Base-by-base conservation (phyloP, 2,888 invertebrate species). In the Tholera decimalis region DNA sequence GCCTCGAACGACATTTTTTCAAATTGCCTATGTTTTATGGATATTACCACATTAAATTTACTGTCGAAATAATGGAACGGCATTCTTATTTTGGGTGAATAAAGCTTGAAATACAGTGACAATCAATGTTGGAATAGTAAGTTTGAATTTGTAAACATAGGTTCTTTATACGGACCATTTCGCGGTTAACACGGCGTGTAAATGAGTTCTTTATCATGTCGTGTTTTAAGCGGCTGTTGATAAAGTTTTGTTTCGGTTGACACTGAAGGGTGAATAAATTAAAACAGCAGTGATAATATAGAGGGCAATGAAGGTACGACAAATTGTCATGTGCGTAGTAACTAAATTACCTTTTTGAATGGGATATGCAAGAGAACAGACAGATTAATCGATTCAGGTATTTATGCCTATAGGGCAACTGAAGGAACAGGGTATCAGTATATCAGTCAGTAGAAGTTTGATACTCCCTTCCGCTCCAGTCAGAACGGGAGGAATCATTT, bases 141-240 rank as follows among this genome's bases (percentile, higher is more conserved):
- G 77, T 68, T 62, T 75, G 72, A 76, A 53, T 69, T 85, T 80
- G 86, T 84, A 75, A 66, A 81, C 78, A 82, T 82, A 85, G 84
- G 86, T 86, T 86, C 87, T 91, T 91, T 93, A 91, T 89, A 86
- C 91, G 90, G 91, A 85, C 88, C 91, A 93, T 95, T 94, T 92
- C 90, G 91, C 87, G 91, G 92, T 90, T 95, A 95, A 95, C 91
- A 89, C 86, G 83, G 86, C 95, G 94, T 94, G 89, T 93, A 95
- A 95, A 95, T 95, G 91, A 93, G 94, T 95, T 93, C 93, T 94
- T 94, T 95, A 94, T 93, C 92, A 88, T 80, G 83, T 86, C 88
- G 87, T 89, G 91, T 91, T 93, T 93, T 91, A 90, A 92, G 88
- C 86, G 88, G 83, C 83, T 91, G 91, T 93, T 92, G 92, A 89